phyloP scores from a whole-genome alignment of 2,888 invertebrate species.

The Meiosimyza platycephala region DNA sequence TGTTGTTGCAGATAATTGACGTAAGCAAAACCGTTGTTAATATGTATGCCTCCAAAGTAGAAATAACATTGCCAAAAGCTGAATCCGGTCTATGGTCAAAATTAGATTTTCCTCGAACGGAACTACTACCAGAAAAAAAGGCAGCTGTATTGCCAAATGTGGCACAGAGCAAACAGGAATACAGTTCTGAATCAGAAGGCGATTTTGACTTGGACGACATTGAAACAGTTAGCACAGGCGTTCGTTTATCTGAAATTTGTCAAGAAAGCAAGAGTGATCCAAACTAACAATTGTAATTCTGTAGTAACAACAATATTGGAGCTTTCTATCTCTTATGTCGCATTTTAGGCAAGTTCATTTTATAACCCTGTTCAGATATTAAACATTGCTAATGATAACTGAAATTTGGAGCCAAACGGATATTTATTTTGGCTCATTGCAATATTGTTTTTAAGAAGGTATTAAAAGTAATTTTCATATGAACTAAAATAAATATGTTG shows the following conservation, averaged over 20 bases:
- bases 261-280: constrained; percentile 46
- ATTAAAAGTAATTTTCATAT: too few relatives aligned
- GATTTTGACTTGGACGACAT: constrained; percentile 82
- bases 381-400: too few relatives aligned
- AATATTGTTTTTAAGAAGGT: too few relatives aligned
- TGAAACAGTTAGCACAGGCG: constrained; percentile 62
- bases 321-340: too few relatives aligned
- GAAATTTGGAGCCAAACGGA: too few relatives aligned
- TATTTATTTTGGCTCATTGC: too few relatives aligned
- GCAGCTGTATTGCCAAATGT: constrained; percentile 23
- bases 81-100: constrained; percentile 86
- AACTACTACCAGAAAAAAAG: constrained; percentile 46
- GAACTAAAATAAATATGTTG: too few relatives aligned
- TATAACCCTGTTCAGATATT: too few relatives aligned
- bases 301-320: too few relatives aligned
- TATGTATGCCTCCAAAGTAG: constrained; percentile 91
- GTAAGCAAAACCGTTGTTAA: constrained; percentile 77
- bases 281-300: constrained; percentile 44
- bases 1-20: constrained; percentile 77
- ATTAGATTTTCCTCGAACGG: constrained; percentile 73
- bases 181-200: constrained; percentile 70
- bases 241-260: constrained; percentile 56
- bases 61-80: constrained; percentile 89
- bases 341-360: too few relatives aligned
- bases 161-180: constrained; percentile 17